phyloP scores from a whole-genome alignment of 2,797 vertebrate species.

The Parambassis ranga region DNA sequence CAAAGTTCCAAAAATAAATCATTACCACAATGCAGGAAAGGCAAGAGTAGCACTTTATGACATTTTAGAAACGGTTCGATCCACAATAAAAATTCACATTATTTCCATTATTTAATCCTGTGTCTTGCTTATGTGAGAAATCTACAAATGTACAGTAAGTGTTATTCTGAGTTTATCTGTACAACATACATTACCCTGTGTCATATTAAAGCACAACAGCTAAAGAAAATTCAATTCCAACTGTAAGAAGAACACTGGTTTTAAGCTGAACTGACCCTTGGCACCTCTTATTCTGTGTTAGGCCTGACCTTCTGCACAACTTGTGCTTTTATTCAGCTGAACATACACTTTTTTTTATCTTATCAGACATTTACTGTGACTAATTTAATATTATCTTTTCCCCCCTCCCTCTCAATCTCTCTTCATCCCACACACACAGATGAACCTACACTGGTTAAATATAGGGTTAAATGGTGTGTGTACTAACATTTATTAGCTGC shows the following conservation, averaged over 20 bases:
- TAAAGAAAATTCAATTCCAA: neutral
- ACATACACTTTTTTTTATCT: neutral
- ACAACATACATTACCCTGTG: neutral
- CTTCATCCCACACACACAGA: neutral
- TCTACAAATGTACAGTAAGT: neutral
- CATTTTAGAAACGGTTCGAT: neutral
- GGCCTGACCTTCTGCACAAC: neutral
- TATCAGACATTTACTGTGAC: conserved; percentile 3
- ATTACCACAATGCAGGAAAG: neutral
- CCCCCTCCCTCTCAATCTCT: neutral
- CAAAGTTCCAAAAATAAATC: no score
- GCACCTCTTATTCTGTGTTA: neutral
- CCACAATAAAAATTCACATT: no score
- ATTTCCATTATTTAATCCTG: no score
- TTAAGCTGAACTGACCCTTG: neutral
- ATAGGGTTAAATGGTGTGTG: conserved; percentile 4
- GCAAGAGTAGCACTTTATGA: neutral
- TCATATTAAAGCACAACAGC: neutral
- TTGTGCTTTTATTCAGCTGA: neutral
- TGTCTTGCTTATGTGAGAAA: no score
- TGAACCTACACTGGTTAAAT: conserved; percentile 13
- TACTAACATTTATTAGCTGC: conserved; percentile 15
- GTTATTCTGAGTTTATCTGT: neutral
- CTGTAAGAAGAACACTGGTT: neutral
- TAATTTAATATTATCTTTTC: neutral